Evolutionary conservation across 1,140 invertebrate species (phyloP).

Genomic region (Drepana arcuata): DNA sequence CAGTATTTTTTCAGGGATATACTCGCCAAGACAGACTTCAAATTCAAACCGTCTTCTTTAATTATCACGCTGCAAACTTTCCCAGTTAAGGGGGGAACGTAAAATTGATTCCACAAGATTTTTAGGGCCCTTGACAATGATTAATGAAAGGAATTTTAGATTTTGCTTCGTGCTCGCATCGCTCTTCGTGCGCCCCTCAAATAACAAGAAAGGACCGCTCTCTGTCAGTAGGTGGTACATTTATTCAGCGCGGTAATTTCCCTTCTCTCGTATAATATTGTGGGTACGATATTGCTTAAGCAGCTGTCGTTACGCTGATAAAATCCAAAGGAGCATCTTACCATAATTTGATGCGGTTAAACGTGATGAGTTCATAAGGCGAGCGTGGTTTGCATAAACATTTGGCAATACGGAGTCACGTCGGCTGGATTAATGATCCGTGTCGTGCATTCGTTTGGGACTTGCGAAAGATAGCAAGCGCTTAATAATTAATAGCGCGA

Average conservation of each 20-base stretch:
- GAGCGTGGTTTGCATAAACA: slow-evolving; percentile 24
- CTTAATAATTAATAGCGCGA: no score
- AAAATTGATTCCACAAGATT: slow-evolving; percentile 65
- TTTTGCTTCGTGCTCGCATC: slow-evolving; percentile 25
- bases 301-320: slow-evolving; percentile 31
- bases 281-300: slow-evolving; percentile 37
- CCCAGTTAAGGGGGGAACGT: slow-evolving; percentile 42
- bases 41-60: slow-evolving; percentile 56
- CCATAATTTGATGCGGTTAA: slow-evolving; percentile 50
- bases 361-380: slow-evolving; percentile 48
- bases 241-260: slow-evolving; percentile 43
- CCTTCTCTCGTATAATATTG: slow-evolving; percentile 48
- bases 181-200: slow-evolving; percentile 16
- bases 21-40: no score
- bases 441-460: slow-evolving; percentile 13
- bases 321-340: slow-evolving; percentile 16
- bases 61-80: slow-evolving; percentile 54
- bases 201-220: slow-evolving; percentile 44
- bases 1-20: no score
- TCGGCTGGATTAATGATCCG: slow-evolving; percentile 26
- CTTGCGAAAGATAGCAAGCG: slow-evolving; percentile 25
- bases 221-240: no score
- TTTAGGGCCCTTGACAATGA: slow-evolving; percentile 65
- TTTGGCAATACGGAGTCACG: slow-evolving; percentile 30
- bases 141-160: slow-evolving; percentile 62